These are phyloP conservation scores for Neoitamus cyanurus DNA, from an alignment of 2,888 invertebrate species.

Conservation along the genomic window DNA sequence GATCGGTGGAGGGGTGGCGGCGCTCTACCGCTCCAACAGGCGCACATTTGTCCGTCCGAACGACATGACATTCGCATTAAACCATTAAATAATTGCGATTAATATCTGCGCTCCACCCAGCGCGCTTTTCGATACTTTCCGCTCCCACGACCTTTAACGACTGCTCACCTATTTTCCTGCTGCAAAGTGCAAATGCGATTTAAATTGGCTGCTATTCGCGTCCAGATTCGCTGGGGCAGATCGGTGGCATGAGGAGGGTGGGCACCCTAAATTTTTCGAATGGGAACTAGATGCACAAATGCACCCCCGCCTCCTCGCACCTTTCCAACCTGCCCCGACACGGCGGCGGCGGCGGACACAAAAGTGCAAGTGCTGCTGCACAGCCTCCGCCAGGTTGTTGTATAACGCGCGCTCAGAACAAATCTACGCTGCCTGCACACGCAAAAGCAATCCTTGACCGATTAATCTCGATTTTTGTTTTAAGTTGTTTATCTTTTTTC, in stretches of 20 bases:
- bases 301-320: neutral
- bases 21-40: neutral
- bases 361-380: conserved; percentile 40
- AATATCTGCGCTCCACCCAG: conserved; percentile 25
- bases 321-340: conserved; percentile 17
- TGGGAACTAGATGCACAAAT: conserved; percentile 50
- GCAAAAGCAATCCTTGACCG: conserved; percentile 53
- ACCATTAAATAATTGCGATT: conserved; percentile 29
- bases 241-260: conserved; percentile 12
- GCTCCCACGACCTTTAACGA: conserved; percentile 34
- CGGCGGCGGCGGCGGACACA: conserved; percentile 31
- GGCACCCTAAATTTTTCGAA: conserved; percentile 53
- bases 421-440: conserved; percentile 23
- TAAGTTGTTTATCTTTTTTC: conserved; percentile 28
- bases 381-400: conserved; percentile 16
- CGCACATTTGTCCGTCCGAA: neutral
- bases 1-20: neutral
- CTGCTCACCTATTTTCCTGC: conserved; percentile 29
- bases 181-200: conserved; percentile 4
- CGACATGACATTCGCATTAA: conserved; percentile 33
- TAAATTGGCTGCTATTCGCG: conserved; percentile 9
- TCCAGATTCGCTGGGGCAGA: neutral
- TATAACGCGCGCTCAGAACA: conserved; percentile 40
- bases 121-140: conserved; percentile 27
- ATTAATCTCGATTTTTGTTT: conserved; percentile 51